Evolutionary conservation across 2,888 invertebrate species (phyloP).

Genomic region (Periphyllus acericola): DNA sequence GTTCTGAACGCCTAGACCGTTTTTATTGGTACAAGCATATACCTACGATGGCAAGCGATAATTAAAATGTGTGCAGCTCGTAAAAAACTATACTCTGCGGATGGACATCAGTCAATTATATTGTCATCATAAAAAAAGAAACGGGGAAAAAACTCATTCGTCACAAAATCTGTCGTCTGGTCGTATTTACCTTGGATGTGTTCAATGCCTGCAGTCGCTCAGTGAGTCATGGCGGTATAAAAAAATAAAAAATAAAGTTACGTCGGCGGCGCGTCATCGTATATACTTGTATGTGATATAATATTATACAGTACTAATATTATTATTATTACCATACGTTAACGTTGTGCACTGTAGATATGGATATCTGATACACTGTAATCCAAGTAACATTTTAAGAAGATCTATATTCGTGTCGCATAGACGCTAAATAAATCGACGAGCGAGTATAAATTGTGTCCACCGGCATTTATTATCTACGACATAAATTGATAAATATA

Average conservation of each 20-base stretch:
- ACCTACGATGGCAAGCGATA: too few relatives aligned
- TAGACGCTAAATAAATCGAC: neutral
- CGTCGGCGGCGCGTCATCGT: neutral
- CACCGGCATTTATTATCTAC: neutral
- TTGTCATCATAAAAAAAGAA: constrained; percentile 2
- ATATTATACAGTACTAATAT: neutral
- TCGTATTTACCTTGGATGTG: constrained; percentile 15
- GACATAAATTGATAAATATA: neutral
- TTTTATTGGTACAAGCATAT: too few relatives aligned
- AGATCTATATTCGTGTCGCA: neutral
- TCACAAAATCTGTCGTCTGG: neutral
- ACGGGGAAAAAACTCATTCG: constrained; percentile 28
- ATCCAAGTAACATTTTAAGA: neutral
- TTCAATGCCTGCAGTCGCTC: constrained; percentile 7
- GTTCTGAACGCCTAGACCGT: too few relatives aligned
- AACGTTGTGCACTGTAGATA: neutral
- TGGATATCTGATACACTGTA: neutral
- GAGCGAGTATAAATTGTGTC: neutral
- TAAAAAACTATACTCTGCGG: neutral
- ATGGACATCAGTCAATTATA: neutral
- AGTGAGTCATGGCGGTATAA: neutral
- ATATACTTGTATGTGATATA: neutral
- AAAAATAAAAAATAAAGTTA: neutral
- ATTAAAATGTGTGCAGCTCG: too few relatives aligned
- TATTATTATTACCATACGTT: neutral